Base-by-base conservation (phyloP, 2,888 invertebrate genomes). In the Antitype chi region DNA sequence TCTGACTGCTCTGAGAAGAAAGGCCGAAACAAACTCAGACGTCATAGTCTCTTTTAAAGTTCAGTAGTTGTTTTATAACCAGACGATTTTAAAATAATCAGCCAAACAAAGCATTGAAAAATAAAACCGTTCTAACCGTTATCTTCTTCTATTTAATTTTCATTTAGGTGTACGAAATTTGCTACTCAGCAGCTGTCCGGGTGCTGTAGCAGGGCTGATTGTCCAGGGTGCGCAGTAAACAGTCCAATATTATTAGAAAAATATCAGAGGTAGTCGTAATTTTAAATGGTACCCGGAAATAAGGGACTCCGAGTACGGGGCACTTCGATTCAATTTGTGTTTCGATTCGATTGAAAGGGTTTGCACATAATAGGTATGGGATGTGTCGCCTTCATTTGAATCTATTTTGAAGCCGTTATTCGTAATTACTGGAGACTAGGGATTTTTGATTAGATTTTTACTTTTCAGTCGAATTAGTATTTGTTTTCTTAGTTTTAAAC, bases 281-380 rank as follows among this genome's bases (percentile, higher is more conserved):
- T 81, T 84, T 84, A 70, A 81, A 81, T 79, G 84, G 57, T 66
- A 20, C 80, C 74, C 84, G 81, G 80, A 84, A 80, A 81, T 84
- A 80, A 74, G 60, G 74, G 74, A 32, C 84, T 69, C 60, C 15
- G 64, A 80, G 80, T 70, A 69, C 74, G 74, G 79, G 74, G 79
- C 52, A 74, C 47, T 80, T 74, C 66, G 60, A 81, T 84, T 80
- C 81, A 81, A 81, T 84, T 81, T 81, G 82, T 78, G 53, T 84
- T 84, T 82, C 64, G 70, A 71, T 82, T 77, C 82, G 9, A 80
- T 80, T 78, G 64, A 78, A 66, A 82, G 82, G 80, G 82, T 77
- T 80, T 78, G 64, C 38, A 49, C 82, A 78, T 82, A 80, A 80
- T 82, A 66, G 80, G 78, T 70, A 82, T 43, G 59, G 82, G 82